Evolutionary conservation across 1,140 invertebrate species (phyloP).

Genomic region (Oscheius sp.): DNA sequence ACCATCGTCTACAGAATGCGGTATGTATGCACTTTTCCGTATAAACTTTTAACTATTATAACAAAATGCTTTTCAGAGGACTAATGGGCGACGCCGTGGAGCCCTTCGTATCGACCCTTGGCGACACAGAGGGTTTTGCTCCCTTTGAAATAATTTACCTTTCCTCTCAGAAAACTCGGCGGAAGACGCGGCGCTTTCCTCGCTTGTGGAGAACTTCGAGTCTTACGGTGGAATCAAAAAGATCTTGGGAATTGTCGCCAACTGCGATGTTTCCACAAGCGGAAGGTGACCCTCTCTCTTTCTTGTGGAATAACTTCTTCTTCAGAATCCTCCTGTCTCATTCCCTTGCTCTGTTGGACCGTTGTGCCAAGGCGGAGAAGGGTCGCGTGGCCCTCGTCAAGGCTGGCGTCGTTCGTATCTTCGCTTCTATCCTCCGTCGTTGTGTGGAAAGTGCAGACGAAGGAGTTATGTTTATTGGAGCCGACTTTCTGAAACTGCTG

Average conservation of each 20-base stretch:
- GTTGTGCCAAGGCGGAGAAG: not conserved
- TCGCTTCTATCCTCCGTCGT: not conserved
- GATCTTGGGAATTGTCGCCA: slow-evolving; percentile 53
- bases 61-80: no score
- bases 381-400: slow-evolving; percentile 10
- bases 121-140: not conserved
- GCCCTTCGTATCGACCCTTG: slow-evolving; percentile 17
- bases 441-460: not conserved
- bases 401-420: not conserved
- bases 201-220: slow-evolving; percentile 75
- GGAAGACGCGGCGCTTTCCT: slow-evolving; percentile 83
- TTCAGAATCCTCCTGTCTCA: slow-evolving; percentile 10
- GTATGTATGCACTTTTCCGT: no score
- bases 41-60: no score
- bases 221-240: slow-evolving; percentile 80
- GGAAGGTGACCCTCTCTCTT: slow-evolving; percentile 20
- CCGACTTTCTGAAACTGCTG: not conserved
- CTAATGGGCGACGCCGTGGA: slow-evolving; percentile 91
- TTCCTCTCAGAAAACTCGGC: slow-evolving; percentile 16
- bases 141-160: not conserved
- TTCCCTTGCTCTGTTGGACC: slow-evolving; percentile 11
- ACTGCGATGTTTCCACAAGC: slow-evolving; percentile 5
- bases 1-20: slow-evolving; percentile 97
- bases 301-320: no score
- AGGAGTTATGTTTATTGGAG: not conserved